These are phyloP conservation scores for Drosophila mojavensis DNA, from an alignment of 1,140 invertebrate genomes.

Conservation along the genomic window DNA sequence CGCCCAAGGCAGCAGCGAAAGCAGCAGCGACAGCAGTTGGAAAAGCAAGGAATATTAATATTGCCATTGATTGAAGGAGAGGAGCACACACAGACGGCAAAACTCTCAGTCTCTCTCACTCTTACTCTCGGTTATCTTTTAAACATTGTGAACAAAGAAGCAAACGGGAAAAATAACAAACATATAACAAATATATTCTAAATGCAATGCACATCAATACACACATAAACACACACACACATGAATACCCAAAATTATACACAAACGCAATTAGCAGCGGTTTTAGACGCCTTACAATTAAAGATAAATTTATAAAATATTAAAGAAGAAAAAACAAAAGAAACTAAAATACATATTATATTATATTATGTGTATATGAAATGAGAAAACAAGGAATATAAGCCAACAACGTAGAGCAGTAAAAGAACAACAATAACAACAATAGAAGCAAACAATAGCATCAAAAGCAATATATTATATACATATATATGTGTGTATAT, in stretches of 20 bases:
- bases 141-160: conserved; percentile 14
- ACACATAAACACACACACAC: conserved; percentile 11
- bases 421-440: conserved; percentile 36
- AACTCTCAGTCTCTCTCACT: conserved; percentile 5
- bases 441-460: conserved; percentile 41
- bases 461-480: conserved; percentile 34
- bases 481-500: neutral
- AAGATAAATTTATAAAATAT: conserved; percentile 54
- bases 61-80: conserved; percentile 19
- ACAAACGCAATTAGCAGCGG: conserved; percentile 67
- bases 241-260: neutral
- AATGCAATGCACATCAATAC: conserved; percentile 57
- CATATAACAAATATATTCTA: conserved; percentile 47
- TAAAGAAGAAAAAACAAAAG: conserved; percentile 10
- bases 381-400: conserved; percentile 28
- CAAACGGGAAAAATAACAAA: conserved; percentile 17
- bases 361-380: conserved; percentile 36
- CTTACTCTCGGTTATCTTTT: conserved; percentile 2
- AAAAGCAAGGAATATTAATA: conserved; percentile 9
- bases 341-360: conserved; percentile 42
- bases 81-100: neutral
- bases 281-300: conserved; percentile 72
- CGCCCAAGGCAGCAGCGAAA: neutral
- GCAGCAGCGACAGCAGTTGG: conserved; percentile 12
- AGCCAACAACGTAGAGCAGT: conserved; percentile 31